A percentile compares a stretch with the other conserved stretches of the same genome.
Conservation (phyloP, 2,797 vertebrate species). For the Characodon lateralis region DNA sequence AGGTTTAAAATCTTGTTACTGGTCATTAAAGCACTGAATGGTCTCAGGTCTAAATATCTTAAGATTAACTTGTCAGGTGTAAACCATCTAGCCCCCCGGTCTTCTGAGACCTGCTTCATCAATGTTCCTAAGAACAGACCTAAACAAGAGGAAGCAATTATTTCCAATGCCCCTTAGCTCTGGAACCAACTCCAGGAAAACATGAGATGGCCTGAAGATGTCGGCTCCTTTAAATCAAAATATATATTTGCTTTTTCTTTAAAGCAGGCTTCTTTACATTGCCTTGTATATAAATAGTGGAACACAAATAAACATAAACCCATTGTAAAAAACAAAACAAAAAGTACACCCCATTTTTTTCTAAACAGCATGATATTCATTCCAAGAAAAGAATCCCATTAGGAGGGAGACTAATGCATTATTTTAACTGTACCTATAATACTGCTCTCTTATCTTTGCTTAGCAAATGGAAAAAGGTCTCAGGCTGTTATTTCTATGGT, state of each 20-base stretch:
- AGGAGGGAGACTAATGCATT: too few relatives aligned
- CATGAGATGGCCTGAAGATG: not conserved
- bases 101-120: not conserved
- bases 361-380: not conserved
- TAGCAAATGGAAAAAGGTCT: too few relatives aligned
- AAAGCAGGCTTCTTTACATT: too few relatives aligned
- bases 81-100: not conserved
- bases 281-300: too few relatives aligned
- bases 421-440: not conserved
- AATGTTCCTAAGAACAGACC: not conserved
- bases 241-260: too few relatives aligned
- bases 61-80: not conserved
- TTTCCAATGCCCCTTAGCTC: not conserved
- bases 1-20: not conserved
- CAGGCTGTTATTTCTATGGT: too few relatives aligned
- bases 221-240: not conserved
- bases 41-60: not conserved
- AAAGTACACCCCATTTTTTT: not conserved
- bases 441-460: too few relatives aligned
- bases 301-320: too few relatives aligned
- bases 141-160: not conserved
- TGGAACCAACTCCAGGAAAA: not conserved
- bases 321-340: too few relatives aligned
- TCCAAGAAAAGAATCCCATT: not conserved
- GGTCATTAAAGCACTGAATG: not conserved